Evolutionary conservation across 2,888 invertebrate genomes (phyloP), one percentile per base, ranked within the genome.

Genomic region (Xanthorhoe spadicearia): DNA sequence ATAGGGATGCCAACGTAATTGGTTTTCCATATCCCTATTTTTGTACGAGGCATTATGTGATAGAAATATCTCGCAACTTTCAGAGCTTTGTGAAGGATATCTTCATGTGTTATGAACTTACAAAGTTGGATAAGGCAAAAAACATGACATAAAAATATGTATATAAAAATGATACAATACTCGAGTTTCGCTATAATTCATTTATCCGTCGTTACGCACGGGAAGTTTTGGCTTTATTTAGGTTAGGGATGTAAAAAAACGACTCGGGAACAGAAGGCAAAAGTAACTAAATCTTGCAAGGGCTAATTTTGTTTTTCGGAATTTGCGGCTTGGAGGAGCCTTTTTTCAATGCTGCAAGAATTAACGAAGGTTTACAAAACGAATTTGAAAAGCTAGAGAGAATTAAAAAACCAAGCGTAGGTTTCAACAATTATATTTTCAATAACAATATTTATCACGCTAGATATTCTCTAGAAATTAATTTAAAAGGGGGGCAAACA

Each of bases 181-280:
- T 49, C 54, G 62, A 69, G 65, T 71, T 71, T 64, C 48, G 70
- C 68, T 82, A 86, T 87, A 87, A 84, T 85, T 86, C 87, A 80
- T 85, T 79, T 84, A 84, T 82, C 79, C 80, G 79, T 83, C 84
- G 86, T 82, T 85, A 84, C 80, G 78, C 85, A 77, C 78, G 79
- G 74, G 79, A 82, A 83, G 78, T 85, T 84, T 64, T 32, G 59
- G 59, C 61, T 73, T 49, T 57, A 57, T 74, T 72, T 75, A 64
- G 43, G 57, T 49, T 58, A 56, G 46, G 13, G 13, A 10, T 13
- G 38, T 43, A 43, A 43, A 43, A 43, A 43, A 43, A 43, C 38
- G 38, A 1, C 38, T 43, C 38, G 38, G 38, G 38, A 43, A 13
- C 38, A 43, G 38, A 13, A 43, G 38, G 38, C 38, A 13, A 43